These are phyloP conservation scores for Drosophila eohydei DNA, from an alignment of 2,888 invertebrate genomes.

Conservation along the genomic window DNA sequence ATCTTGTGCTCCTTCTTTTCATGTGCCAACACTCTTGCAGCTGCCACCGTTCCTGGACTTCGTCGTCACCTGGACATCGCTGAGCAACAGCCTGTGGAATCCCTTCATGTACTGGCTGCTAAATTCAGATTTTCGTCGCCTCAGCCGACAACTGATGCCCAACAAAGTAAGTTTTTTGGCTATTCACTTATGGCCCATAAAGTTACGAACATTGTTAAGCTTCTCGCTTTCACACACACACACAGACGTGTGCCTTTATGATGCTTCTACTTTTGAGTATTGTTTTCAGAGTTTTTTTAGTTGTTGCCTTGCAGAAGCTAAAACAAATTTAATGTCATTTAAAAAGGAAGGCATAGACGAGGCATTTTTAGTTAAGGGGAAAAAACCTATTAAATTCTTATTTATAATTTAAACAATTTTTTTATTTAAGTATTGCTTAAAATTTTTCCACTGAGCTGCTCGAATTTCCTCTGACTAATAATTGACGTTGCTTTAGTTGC, in stretches of 20 bases:
- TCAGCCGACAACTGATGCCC: constrained; percentile 91
- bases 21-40: constrained; percentile 82
- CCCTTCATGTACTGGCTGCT: constrained; percentile 95
- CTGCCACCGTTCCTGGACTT: constrained; percentile 93
- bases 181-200: neutral
- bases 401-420: no score
- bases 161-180: constrained; percentile 88
- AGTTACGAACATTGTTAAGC: neutral
- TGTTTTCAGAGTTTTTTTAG: no score
- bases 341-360: no score
- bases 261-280: neutral
- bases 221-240: neutral
- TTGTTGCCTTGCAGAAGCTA: no score
- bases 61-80: constrained; percentile 93
- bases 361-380: no score
- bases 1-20: constrained; percentile 1
- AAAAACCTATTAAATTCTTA: no score
- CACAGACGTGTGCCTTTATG: neutral
- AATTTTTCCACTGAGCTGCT: neutral
- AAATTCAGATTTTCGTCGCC: constrained; percentile 93
- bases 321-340: no score
- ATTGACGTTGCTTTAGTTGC: neutral
- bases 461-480: neutral
- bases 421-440: no score
- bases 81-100: constrained; percentile 96